Base-by-base conservation (phyloP, 2,797 vertebrate genomes). In the Sardinella longiceps region DNA sequence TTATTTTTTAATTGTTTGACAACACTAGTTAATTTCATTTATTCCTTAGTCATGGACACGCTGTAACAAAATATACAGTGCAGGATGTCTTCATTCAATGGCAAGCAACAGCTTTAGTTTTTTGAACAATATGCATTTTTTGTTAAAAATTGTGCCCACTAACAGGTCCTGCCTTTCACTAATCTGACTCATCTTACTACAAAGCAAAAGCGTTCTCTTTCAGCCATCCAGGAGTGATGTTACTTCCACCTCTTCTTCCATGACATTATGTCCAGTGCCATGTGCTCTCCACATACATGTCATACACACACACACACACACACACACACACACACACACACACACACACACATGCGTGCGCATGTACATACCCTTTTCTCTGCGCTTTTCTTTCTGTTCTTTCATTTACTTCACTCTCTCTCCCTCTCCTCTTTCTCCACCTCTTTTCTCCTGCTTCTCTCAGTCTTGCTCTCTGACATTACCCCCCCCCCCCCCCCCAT, bases 341-440 rank as follows among this genome's bases (percentile, higher is more conserved):
- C 30, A 70, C 63, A 70, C 9, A 37, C 63, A 70, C 63, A 15
- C 63, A 60, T n/a, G 9, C 56, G n/a, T 20, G 25, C 56, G 1
- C 56, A 60, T 6, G 9, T n/a, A 60, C 56, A 28, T n/a, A 60
- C 56, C n/a, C n/a, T n/a, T n/a, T n/a, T n/a, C n/a, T n/a, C n/a
- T n/a, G n/a, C 28, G 30, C 63, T 43, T 58, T 5, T 63, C 60
- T 33, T 6, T 30, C 37, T 83, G 11, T 74, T 89, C 85, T 88
- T 81, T 83, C 85, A 84, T 84, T 88, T 88, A n/a, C 48, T 37
- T 30, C 43, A 15, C 85, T 84, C 30, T 56, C 25, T 83, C 43
- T 23, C 23, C 70, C 25, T 70, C 60, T 74, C 37, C n/a, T 83
- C 56, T 77, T 28, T 39, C 70, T 28, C 66, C n/a, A 18, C 12